These are phyloP conservation scores for Agrilus cyanescens DNA, from an alignment of 2,888 invertebrate species.

Conservation along the genomic window DNA sequence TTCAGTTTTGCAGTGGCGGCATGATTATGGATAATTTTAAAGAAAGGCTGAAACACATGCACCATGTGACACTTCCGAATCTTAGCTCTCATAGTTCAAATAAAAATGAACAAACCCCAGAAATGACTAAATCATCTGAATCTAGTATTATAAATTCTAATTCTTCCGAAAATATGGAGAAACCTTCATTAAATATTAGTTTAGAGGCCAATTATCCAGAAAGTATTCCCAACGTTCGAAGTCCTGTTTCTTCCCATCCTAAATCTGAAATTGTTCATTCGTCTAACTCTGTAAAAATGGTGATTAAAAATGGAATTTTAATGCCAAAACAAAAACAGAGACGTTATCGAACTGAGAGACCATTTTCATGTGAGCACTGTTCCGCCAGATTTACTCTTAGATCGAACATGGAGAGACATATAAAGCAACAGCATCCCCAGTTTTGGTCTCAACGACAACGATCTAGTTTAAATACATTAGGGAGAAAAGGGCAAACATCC, in stretches of 20 bases:
- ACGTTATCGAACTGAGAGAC: conserved; percentile 79
- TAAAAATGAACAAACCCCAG: conserved; percentile 17
- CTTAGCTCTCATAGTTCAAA: conserved; percentile 19
- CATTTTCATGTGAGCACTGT: conserved; percentile 84
- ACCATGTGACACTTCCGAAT: conserved; percentile 10
- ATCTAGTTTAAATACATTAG: conserved; percentile 42
- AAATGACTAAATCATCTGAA: conserved; percentile 14
- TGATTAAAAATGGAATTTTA: conserved; percentile 77
- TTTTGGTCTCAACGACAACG: conserved; percentile 73
- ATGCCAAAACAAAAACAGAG: conserved; percentile 89
- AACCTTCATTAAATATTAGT: conserved; percentile 31
- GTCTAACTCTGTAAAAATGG: conserved; percentile 70
- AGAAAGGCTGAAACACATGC: conserved; percentile 23
- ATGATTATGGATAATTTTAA: conserved; percentile 39
- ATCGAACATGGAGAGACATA: conserved; percentile 92
- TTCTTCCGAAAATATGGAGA: conserved; percentile 40
- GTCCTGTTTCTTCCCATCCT: conserved; percentile 34
- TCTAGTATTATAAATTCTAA: conserved; percentile 11
- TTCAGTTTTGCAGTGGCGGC: conserved; percentile 60
- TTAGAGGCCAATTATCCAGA: conserved; percentile 19
- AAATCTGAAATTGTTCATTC: conserved; percentile 42
- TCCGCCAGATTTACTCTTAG: conserved; percentile 80
- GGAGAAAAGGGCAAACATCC: conserved; percentile 35
- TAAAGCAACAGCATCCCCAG: conserved; percentile 88
- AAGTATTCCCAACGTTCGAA: conserved; percentile 25